Evolutionary conservation across 1,140 invertebrate species (phyloP).

Genomic region (Drosophila setifemur): DNA sequence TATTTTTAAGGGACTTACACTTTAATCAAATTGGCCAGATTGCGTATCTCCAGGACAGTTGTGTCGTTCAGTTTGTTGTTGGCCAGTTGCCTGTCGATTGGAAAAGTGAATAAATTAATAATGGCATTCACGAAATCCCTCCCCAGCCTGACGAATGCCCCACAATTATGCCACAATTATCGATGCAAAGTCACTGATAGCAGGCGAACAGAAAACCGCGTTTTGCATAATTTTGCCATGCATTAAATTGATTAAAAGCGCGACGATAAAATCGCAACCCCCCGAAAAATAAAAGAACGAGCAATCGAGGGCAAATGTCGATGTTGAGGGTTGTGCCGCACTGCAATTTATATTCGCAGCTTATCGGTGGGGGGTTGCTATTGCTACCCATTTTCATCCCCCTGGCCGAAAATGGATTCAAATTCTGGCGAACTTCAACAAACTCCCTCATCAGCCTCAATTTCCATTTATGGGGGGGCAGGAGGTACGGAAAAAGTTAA

Average conservation of each 20-base stretch:
- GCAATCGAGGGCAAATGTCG: conserved; percentile 6
- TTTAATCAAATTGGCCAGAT: conserved; percentile 81
- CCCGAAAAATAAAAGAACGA: conserved; percentile 13
- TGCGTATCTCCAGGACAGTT: conserved; percentile 82
- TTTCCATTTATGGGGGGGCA: too few species aligned
- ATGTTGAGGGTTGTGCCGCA: conserved; percentile 29
- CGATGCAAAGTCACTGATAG: conserved; percentile 57
- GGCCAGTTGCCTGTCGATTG: conserved; percentile 82
- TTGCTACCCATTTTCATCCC: conserved; percentile 20
- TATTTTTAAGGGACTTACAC: too few species aligned
- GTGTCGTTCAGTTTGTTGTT: conserved; percentile 84
- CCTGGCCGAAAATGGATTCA: conserved; percentile 47
- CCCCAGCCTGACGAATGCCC: conserved; percentile 28
- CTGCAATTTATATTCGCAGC: conserved; percentile 45
- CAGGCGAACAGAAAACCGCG: background rate
- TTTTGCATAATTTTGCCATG: conserved; percentile 64
- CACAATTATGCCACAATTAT: conserved; percentile 58
- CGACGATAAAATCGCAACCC: conserved; percentile 70
- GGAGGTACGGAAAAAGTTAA: too few species aligned
- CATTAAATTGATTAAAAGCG: conserved; percentile 75
- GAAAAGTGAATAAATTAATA: conserved; percentile 10
- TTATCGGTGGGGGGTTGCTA: conserved; percentile 23
- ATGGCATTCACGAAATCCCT: conserved; percentile 39
- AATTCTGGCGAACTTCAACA: conserved; percentile 7
- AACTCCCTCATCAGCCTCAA: background rate